Conservation (phyloP, 2,113 vertebrate species). For the Xenopus laevis region DNA sequence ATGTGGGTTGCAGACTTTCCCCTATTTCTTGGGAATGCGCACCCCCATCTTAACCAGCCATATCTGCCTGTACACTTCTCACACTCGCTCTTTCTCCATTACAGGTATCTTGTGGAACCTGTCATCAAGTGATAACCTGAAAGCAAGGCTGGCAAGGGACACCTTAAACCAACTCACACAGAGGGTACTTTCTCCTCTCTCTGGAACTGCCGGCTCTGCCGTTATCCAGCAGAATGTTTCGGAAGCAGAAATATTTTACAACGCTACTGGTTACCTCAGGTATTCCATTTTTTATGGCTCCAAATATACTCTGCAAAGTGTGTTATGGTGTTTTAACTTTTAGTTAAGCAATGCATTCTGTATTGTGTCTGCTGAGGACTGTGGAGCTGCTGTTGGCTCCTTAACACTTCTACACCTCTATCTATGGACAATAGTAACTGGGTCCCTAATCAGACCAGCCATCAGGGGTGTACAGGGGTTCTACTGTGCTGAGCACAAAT, state of each 20-base stretch:
- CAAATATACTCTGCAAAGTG: too few relatives aligned
- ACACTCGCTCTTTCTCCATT: background rate
- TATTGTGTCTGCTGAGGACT: too few relatives aligned
- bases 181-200: constrained; percentile 79
- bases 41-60: background rate
- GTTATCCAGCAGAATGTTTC: constrained; percentile 74
- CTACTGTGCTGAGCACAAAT: too few relatives aligned
- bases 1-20: too few relatives aligned
- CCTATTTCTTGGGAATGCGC: background rate
- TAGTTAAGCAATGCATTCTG: too few relatives aligned
- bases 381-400: too few relatives aligned
- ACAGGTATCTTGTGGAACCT: constrained; percentile 95
- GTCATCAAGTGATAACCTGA: constrained; percentile 91
- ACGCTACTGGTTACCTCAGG: constrained; percentile 92
- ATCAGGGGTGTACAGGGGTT: too few relatives aligned
- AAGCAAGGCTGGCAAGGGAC: constrained; percentile 83
- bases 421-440: too few relatives aligned
- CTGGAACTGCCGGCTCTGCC: constrained; percentile 57
- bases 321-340: too few relatives aligned
- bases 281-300: constrained; percentile 44
- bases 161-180: constrained; percentile 79
- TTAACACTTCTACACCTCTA: too few relatives aligned
- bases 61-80: background rate
- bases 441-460: too few relatives aligned
- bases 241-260: constrained; percentile 86